Conservation (phyloP, 2,888 invertebrate species). For the Caenorhabditis sp. region DNA sequence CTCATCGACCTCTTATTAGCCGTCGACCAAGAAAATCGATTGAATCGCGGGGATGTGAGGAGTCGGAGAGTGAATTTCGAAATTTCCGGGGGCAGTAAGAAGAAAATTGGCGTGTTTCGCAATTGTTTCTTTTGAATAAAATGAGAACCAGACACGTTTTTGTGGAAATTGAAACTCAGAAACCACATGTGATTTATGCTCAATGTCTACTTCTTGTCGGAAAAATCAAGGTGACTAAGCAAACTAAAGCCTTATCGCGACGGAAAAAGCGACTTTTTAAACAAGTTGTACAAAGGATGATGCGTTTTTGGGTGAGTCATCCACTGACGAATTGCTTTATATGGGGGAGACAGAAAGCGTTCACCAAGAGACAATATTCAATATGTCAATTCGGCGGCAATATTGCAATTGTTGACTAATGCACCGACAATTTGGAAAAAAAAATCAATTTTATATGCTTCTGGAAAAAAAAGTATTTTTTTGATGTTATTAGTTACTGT, state of each 20-base stretch:
- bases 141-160: background rate
- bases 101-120: conserved; percentile 54
- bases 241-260: conserved; percentile 48
- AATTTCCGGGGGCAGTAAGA: conserved; percentile 22
- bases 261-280: conserved; percentile 17
- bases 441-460: too few relatives aligned
- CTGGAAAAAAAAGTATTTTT: too few relatives aligned
- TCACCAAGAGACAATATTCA: background rate
- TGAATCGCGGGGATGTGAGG: conserved; percentile 28
- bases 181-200: conserved; percentile 54
- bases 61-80: conserved; percentile 23
- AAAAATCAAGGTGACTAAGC: conserved; percentile 45
- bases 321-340: background rate
- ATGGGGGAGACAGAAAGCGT: background rate
- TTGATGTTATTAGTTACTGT: too few relatives aligned
- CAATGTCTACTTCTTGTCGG: background rate
- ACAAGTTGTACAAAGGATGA: conserved; percentile 20
- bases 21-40: conserved; percentile 41
- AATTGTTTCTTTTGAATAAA: conserved; percentile 1
- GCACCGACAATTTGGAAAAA: too few relatives aligned
- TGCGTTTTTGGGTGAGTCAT: conserved; percentile 23
- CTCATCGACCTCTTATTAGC: conserved; percentile 61
- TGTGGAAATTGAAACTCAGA: conserved; percentile 21
- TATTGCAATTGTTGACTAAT: too few relatives aligned
- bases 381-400: too few relatives aligned